Percentiles rank a stretch among this genome's conserved stretches.
These are phyloP conservation scores for Chaenogobius annularis DNA, from an alignment of 2,113 vertebrate species.

Conservation along the genomic window DNA sequence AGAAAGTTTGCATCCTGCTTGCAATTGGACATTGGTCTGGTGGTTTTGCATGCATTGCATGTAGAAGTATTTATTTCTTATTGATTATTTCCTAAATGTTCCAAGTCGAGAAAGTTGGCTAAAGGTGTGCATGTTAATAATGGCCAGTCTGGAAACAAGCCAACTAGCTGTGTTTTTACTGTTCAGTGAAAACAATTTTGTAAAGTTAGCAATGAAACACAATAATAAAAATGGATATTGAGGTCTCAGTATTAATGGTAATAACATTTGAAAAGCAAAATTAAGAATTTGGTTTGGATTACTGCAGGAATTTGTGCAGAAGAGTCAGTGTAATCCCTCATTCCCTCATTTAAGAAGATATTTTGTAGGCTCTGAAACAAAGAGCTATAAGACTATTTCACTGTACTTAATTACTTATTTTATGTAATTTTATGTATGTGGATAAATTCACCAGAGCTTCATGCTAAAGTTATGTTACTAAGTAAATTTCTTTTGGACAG, in stretches of 20 bases:
- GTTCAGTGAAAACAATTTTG: neutral
- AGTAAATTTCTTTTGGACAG: too few relatives aligned
- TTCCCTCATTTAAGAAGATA: neutral
- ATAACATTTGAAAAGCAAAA: too few relatives aligned
- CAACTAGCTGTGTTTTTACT: neutral
- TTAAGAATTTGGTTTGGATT: too few relatives aligned
- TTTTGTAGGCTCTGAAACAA: neutral
- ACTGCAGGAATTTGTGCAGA: too few relatives aligned
- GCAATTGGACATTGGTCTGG: neutral
- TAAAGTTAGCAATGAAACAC: neutral
- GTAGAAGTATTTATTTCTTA: neutral
- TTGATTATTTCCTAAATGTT: neutral
- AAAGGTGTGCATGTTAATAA: neutral
- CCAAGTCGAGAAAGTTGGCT: neutral
- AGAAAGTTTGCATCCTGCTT: conserved; percentile 13
- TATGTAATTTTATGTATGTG: too few relatives aligned
- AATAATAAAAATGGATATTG: neutral
- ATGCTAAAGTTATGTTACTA: neutral
- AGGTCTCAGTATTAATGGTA: neutral
- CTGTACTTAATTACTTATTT: neutral
- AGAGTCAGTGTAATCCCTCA: neutral
- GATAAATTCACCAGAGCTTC: too few relatives aligned
- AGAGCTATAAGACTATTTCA: neutral
- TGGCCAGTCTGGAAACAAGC: neutral
- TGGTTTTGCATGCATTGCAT: neutral